Evolutionary conservation across 1,140 invertebrate species (phyloP).

Genomic region (Heterodera schachtii): DNA sequence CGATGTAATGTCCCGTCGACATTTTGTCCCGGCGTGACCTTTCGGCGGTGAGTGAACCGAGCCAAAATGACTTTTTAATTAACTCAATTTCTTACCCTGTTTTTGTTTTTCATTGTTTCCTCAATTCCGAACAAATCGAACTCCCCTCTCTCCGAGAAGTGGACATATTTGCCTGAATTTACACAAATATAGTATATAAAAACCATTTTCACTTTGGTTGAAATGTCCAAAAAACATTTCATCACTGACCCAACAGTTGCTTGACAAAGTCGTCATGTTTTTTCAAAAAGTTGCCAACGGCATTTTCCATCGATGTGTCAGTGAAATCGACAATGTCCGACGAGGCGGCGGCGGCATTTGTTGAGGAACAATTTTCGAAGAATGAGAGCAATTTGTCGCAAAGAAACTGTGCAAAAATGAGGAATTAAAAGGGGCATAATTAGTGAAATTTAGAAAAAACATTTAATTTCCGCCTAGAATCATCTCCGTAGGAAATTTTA

Average conservation of each 20-base stretch:
- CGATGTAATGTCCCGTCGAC: no score
- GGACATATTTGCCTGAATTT: conserved; percentile 12
- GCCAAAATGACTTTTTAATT: no score
- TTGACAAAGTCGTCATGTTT: not conserved
- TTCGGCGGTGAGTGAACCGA: no score
- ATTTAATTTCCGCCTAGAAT: no score
- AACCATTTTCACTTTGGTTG: no score
- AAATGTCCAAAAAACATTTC: not conserved
- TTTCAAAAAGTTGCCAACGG: conserved; percentile 6
- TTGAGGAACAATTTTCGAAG: conserved; percentile 3
- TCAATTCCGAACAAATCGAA: conserved; percentile 20
- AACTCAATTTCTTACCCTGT: not conserved
- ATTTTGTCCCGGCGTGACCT: no score
- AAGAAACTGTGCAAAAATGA: not conserved
- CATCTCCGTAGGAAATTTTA: no score
- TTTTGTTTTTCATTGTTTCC: not conserved
- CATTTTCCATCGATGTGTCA: not conserved
- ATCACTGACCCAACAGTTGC: not conserved
- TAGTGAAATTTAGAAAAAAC: no score
- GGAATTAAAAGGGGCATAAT: no score
- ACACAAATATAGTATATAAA: no score
- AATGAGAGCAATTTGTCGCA: conserved; percentile 23
- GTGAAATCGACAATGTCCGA: conserved; percentile 21
- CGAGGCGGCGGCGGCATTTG: not conserved
- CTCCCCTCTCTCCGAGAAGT: conserved; percentile 20